Evolutionary conservation across 2,888 invertebrate species (phyloP), one percentile per base, ranked within the genome.

Genomic region (Parascotia fuliginaria): DNA sequence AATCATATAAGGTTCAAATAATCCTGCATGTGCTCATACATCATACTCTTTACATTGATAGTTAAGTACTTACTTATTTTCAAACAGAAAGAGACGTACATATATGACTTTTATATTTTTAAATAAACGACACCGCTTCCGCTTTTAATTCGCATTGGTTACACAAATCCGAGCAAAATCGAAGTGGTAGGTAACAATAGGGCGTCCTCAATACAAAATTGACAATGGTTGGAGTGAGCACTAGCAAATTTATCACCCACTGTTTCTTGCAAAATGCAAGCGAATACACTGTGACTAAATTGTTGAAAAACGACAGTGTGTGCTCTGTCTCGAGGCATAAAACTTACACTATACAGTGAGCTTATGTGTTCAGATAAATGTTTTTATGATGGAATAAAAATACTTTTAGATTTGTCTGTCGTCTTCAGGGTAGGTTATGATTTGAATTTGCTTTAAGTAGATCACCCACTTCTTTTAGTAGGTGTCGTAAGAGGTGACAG

Each of bases 91-190:
- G n/a, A n/a, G n/a, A n/a, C n/a, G n/a, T 19, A 19, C 19, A 19
- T 19, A 19, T 19, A n/a, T n/a, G n/a, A n/a, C n/a, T n/a, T 19
- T 2, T 19, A 19, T 19, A 19, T 19, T n/a, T n/a, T n/a, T n/a
- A n/a, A n/a, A n/a, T n/a, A n/a, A n/a, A n/a, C n/a, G n/a, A n/a
- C n/a, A n/a, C 6, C 41, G 38, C 54, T 12, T 0, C 0, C 2
- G 11, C 71, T 59, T 43, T 0, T 69, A 27, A 48, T 57, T 61
- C 64, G 36, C 0, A 55, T 75, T 75, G 49, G 31, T 44, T 47
- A 42, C 46, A 84, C 81, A 82, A 88, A 89, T 85, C 82, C 88
- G 86, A 89, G 84, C 87, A 90, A 87, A 91, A 91, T 91, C 89
- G 87, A 90, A 89, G 79, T 84, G 79, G 75, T 75, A 75, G 67